Percentiles rank a stretch among this genome's conserved stretches.
These are phyloP conservation scores for Oscheius myriophilus DNA, from an alignment of 2,888 invertebrate genomes.

Conservation along the genomic window DNA sequence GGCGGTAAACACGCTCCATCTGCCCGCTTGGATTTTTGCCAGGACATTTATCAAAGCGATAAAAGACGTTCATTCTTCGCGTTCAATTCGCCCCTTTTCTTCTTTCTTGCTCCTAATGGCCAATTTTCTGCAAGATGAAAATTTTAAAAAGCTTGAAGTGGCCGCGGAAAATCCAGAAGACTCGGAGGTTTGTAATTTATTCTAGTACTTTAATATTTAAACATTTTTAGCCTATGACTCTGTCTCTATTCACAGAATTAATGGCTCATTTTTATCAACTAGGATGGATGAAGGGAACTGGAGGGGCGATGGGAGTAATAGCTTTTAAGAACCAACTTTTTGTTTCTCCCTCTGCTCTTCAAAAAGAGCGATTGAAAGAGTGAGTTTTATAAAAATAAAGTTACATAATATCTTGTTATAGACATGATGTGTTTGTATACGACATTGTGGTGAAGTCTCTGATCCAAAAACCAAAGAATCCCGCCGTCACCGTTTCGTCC, in stretches of 20 bases:
- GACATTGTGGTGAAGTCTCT: slow-evolving; percentile 19
- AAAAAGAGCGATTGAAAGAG: slow-evolving; percentile 80
- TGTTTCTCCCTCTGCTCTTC: slow-evolving; percentile 95
- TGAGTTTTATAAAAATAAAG: slow-evolving; percentile 16
- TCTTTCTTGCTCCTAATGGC: slow-evolving; percentile 1
- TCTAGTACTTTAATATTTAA: not conserved
- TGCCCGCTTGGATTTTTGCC: too few relatives aligned
- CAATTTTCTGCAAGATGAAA: slow-evolving; percentile 17
- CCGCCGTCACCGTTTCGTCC: slow-evolving; percentile 48
- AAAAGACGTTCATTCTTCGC: too few relatives aligned
- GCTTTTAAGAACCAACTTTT: slow-evolving; percentile 78
- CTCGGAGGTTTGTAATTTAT: slow-evolving; percentile 8
- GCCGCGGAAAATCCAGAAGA: slow-evolving; percentile 5
- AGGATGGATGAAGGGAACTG: slow-evolving; percentile 94
- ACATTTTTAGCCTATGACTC: slow-evolving; percentile 45
- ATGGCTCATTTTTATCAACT: slow-evolving; percentile 89
- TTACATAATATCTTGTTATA: slow-evolving; percentile 74
- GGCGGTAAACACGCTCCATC: too few relatives aligned
- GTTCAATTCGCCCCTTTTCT: too few relatives aligned
- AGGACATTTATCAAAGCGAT: too few relatives aligned
- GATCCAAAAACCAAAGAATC: slow-evolving; percentile 43
- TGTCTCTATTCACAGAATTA: slow-evolving; percentile 83
- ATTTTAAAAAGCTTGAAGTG: slow-evolving; percentile 12
- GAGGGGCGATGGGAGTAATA: slow-evolving; percentile 76
- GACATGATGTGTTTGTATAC: slow-evolving; percentile 55